Evolutionary conservation across 2,888 invertebrate species (phyloP), one percentile per base, ranked within the genome.

Genomic region (Ceratothoa steindachneri): DNA sequence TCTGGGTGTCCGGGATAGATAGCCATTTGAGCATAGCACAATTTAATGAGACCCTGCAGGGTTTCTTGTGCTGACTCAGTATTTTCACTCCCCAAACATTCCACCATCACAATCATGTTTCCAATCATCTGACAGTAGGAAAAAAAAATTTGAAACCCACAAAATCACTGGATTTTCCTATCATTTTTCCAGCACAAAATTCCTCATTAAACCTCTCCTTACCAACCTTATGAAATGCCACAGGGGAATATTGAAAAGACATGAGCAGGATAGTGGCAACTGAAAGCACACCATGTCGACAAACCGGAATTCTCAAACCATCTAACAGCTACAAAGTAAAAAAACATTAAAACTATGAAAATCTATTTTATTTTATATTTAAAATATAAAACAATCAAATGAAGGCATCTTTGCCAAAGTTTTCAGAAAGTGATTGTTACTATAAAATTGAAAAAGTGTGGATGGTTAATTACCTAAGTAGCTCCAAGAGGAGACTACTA

Each of bases 141-240:
- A 41, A 41, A 41, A 41, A 41, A 41, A 15, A 15, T 9, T 41
- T 41, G 7, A 41, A 41, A 41, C 41, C 41, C 41, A 41, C 41
- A 41, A 41, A 41, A 41, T 41, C 41, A 41, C 41, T 41, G 5
- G 5, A 5, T 9, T 41, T 15, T 41, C 15, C 41, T 41, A 15
- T 41, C 41, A 41, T 41, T 41, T 41, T 41, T 9, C 41, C 41
- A 41, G 41, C 41, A 41, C 5, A 41, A 41, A 41, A 41, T 41
- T 15, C 41, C 15, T 9, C 15, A 15, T 41, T 41, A 41, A 55
- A 19, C 19, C n/a, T n/a, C n/a, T n/a, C n/a, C n/a, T n/a, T 55
- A 60, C 60, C 53, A 80, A 84, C 84, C 83, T 84, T 84, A 72
- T 84, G 84, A 80, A 84, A 84, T 12, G 83, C 83, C n/a, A 82